Conservation (phyloP, 2,888 invertebrate species). For the Latrodectus hesperus region DNA sequence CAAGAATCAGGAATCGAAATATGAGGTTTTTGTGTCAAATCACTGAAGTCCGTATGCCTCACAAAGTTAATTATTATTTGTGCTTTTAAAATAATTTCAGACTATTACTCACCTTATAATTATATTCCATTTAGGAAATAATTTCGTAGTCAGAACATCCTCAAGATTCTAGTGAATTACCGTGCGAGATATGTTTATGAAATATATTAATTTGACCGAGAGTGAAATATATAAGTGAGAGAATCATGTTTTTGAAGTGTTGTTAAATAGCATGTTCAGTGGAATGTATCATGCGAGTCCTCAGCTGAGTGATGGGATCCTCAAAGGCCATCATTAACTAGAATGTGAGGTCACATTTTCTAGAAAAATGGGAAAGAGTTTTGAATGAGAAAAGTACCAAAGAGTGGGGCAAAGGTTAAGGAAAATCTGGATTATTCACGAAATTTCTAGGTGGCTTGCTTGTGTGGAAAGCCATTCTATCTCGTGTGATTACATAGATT, state of each 20-base stretch:
- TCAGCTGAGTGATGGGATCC: constrained; percentile 16
- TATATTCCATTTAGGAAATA: too few species aligned
- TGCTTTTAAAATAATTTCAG: too few species aligned
- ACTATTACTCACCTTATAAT: too few species aligned
- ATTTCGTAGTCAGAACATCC: too few species aligned
- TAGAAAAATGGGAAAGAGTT: constrained; percentile 16
- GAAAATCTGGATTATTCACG: constrained; percentile 39
- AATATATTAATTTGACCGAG: neutral
- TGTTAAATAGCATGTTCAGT: neutral
- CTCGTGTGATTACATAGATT: too few species aligned
- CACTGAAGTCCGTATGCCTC: too few species aligned
- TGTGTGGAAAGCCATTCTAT: too few species aligned
- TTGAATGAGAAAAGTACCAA: constrained; percentile 25
- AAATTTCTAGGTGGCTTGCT: neutral
- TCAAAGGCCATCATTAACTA: constrained; percentile 20
- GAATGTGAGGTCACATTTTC: constrained; percentile 20
- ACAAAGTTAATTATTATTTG: too few species aligned
- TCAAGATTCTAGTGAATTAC: too few species aligned
- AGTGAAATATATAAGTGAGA: neutral
- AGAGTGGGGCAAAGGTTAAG: constrained; percentile 34
- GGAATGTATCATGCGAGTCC: constrained; percentile 10
- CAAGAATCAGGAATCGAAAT: too few species aligned
- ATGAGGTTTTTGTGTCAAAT: too few species aligned
- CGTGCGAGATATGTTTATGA: neutral
- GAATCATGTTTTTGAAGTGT: too few species aligned